Evolutionary conservation across 92 coral and sea anemone species (phyloP).

Genomic region (Micromussa lordhowensis): DNA sequence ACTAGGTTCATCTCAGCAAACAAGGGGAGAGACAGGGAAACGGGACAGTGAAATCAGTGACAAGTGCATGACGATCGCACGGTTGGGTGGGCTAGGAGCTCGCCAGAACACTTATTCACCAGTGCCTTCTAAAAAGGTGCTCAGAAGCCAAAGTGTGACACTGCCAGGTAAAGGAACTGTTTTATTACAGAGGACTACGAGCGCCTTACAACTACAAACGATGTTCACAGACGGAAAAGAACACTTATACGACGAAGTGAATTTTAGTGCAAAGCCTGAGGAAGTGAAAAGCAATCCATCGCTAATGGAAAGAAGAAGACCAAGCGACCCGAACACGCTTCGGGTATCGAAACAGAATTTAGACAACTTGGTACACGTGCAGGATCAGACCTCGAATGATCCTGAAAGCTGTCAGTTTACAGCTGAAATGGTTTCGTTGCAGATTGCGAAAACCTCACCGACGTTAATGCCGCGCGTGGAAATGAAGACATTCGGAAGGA

Average conservation of each 20-base stretch:
- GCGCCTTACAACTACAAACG: conserved; percentile 23
- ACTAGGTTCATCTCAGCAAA: neutral
- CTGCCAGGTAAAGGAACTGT: neutral
- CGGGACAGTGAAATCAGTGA: neutral
- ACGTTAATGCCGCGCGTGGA: neutral
- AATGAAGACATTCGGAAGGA: conserved; percentile 40
- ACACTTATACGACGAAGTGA: conserved; percentile 12
- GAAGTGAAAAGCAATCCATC: neutral
- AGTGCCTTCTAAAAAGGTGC: neutral
- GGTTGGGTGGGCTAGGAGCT: neutral
- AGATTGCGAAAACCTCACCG: conserved; percentile 7
- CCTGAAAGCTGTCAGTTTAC: neutral
- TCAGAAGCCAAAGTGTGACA: conserved; percentile 22
- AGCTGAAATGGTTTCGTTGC: conserved; percentile 21
- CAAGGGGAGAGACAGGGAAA: neutral
- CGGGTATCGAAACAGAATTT: neutral
- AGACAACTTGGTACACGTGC: conserved; percentile 3
- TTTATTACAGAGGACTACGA: conserved; percentile 25
- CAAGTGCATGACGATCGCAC: neutral
- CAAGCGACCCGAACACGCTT: conserved; percentile 16
- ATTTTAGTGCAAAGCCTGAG: neutral
- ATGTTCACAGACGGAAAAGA: neutral
- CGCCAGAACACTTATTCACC: conserved; percentile 40
- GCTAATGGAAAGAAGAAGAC: neutral
- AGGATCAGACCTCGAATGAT: neutral